Conservation (phyloP, 2,797 vertebrate genomes). For the Oreonectes daqikongensis region DNA sequence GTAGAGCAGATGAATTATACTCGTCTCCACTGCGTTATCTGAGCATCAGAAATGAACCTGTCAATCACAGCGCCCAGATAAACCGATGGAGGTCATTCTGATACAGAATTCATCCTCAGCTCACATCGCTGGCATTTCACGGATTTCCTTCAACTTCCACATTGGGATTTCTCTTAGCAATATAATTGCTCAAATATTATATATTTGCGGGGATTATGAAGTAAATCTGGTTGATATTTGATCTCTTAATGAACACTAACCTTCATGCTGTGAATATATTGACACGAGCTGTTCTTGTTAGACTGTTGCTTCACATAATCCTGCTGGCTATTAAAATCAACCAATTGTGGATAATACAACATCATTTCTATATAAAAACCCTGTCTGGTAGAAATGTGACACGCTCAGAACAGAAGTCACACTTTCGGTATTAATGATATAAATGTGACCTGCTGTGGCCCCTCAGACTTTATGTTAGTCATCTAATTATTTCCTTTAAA, state of each 20-base stretch:
- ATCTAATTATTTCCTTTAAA: too few species aligned
- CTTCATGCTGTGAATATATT: slow-evolving; percentile 70
- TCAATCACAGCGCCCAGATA: slow-evolving; percentile 80
- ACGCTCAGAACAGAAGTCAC: background rate
- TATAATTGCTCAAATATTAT: slow-evolving; percentile 51
- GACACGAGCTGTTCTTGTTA: slow-evolving; percentile 65
- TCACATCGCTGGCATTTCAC: slow-evolving; percentile 48
- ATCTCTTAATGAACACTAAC: slow-evolving; percentile 79
- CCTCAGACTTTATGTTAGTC: too few species aligned
- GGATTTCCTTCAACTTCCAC: slow-evolving; percentile 60
- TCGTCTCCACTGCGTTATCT: slow-evolving; percentile 83
- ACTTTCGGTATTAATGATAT: too few species aligned
- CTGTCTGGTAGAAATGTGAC: too few species aligned
- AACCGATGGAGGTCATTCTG: slow-evolving; percentile 78
- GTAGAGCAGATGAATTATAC: slow-evolving; percentile 79
- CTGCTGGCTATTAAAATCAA: slow-evolving; percentile 76
- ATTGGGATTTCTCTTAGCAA: slow-evolving; percentile 66
- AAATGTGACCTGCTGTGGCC: too few species aligned
- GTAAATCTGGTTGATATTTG: slow-evolving; percentile 81
- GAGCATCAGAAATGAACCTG: slow-evolving; percentile 83
- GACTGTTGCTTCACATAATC: slow-evolving; percentile 63
- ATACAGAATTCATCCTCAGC: slow-evolving; percentile 67
- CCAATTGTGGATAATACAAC: slow-evolving; percentile 78
- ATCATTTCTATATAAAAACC: background rate
- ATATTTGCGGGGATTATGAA: slow-evolving; percentile 70